Evolutionary conservation across 2,888 invertebrate genomes (phyloP), one percentile per base, ranked within the genome.

Genomic region (Tridacna gigas): DNA sequence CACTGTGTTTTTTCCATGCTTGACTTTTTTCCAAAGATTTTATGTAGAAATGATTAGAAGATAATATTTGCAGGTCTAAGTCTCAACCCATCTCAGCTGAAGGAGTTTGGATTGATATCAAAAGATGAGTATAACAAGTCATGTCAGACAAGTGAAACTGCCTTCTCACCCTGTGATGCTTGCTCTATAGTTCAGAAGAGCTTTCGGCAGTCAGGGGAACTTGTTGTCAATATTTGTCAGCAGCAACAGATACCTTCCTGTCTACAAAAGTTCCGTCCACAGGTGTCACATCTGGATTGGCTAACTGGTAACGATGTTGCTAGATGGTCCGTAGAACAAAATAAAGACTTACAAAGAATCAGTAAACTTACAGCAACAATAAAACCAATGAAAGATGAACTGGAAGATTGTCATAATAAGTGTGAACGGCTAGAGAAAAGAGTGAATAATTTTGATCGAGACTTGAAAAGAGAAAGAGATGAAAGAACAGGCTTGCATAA

Each of bases 131-230:
- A 91, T 82, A 93, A 91, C 84, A 95, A 95, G 88, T 90, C 93
- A 20, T 90, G 91, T 74, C 95, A 95, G 90, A 95, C 95, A n/a
- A 86, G 90, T 20, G 95, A 95, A 82, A 94, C 95, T 5, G 93
- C 94, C 0, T 94, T 95, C 89, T 92, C 94, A 0, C 94, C 95
- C 9, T 95, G 95, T 90, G 94, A 94, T 78, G 90, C 93, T 0
- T 95, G 95, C 88, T 90, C 91, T 63, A 77, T 92, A 20, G 93
- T 94, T n/a, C 95, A 95, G 89, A 91, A 89, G 67, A 91, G 90
- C 88, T 90, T 94, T 76, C 86, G 91, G 22, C 91, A 92, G 75
- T 89, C 92, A 47, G 94, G 93, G 0, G 92, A 93, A 25, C 77
- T 88, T 22, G 86, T 95, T 13, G 88, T 93, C 0, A 88, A 90